Percentiles rank a stretch among this genome's conserved stretches.
Conservation (phyloP, 2,888 invertebrate species). For the Microplitis manilae region DNA sequence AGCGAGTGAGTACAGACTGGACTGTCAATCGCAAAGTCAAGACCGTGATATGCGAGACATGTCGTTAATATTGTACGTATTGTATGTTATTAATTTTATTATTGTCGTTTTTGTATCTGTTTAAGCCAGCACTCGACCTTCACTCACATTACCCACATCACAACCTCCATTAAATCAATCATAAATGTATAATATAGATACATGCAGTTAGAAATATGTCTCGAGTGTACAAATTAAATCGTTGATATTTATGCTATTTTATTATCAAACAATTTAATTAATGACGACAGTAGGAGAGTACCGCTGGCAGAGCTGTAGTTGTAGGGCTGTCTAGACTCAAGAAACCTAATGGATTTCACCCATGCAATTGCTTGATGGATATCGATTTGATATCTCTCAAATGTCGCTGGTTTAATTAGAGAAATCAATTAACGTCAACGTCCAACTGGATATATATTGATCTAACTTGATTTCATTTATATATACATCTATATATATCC, state of each 20-base stretch:
- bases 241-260: constrained; percentile 29
- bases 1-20: background rate
- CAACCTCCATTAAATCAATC: constrained; percentile 31
- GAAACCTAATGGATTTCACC: background rate
- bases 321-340: background rate
- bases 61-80: constrained; percentile 23
- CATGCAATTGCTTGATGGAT: constrained; percentile 21
- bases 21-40: constrained; percentile 24
- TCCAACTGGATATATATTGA: constrained; percentile 41
- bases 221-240: constrained; percentile 38
- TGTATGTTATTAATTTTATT: constrained; percentile 16
- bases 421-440: constrained; percentile 58
- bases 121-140: constrained; percentile 18
- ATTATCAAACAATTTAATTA: constrained; percentile 37
- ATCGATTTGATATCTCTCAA: constrained; percentile 26
- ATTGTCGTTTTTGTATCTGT: constrained; percentile 24
- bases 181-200: constrained; percentile 24
- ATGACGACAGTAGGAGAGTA: constrained; percentile 22
- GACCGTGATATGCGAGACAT: constrained; percentile 18
- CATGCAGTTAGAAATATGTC: background rate
- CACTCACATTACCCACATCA: constrained; percentile 16
- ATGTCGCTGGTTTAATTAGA: constrained; percentile 58
- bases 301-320: background rate
- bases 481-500: too few species aligned
- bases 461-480: constrained; percentile 22